Base-by-base conservation (phyloP, 2,888 invertebrate species). In the Pycnomerus fuliginosus region DNA sequence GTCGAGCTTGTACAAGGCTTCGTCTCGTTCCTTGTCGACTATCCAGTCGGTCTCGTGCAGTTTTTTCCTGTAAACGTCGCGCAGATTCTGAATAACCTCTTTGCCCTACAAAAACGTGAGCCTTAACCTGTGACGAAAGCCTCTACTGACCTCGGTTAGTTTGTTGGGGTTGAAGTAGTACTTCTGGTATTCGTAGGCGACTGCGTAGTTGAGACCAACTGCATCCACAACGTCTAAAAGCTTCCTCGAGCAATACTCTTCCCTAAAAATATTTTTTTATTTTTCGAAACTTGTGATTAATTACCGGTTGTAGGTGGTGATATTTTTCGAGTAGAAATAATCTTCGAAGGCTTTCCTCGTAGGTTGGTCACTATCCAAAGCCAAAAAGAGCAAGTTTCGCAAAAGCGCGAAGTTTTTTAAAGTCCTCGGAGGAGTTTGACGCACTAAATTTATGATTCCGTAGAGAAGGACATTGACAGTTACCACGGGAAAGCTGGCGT, bases 1-100 rank as follows among this genome's bases (percentile, higher is more conserved):
- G 31, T 72, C 62, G 3, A 74, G 71, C 65, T 80, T 80, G 15
- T 69, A 62, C 13, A 71, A 58, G 1, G 78, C 77, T 4, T 70
- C 68, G 3, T 58, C 55, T 57, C 73, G 74, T 0, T 77, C 76
- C 3, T 62, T 54, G 1, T 69, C 68, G 52, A 79, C 79, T 74
- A 80, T 74, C 80, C 80, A 80, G 8, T 70, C 66, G 4, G 72
- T 68, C 16, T 70, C 67, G 8, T 65, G 48, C 2, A 80, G 53
- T 1, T 75, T 62, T 12, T 74, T 71, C 39, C 67, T 64, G 57
- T 78, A 79, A 1, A 76, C 69, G 16, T 61, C 56, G 33, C 72
- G 64, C 1, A 80, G 60, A 57, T 76, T 72, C 23, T 64, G 61
- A 3, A 78, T 70, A 73, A 74, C 67, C 35, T 65, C 57, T 3